Conservation (phyloP, 30 jellyfish, hydroid and myxozoan genomes). For the Mastigias papua region DNA sequence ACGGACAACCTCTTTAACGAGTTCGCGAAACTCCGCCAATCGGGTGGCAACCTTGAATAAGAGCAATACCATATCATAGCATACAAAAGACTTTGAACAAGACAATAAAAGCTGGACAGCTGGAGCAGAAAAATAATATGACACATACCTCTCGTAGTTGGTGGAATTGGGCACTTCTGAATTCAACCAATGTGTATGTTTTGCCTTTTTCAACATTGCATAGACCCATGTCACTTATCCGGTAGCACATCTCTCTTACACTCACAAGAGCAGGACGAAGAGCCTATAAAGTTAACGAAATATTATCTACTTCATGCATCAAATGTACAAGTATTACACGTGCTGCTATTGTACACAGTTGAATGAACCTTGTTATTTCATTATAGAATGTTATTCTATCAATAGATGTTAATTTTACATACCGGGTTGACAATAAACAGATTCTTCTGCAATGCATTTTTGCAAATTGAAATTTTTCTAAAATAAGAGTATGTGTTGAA, state of each 20-base stretch:
- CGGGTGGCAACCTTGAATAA: constrained; percentile 81
- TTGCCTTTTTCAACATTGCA: constrained; percentile 90
- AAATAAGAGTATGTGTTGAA: not conserved
- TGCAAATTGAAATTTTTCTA: constrained; percentile 78
- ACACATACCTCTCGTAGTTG: constrained; percentile 85
- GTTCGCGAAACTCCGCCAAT: constrained; percentile 89
- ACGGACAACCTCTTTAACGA: constrained; percentile 97
- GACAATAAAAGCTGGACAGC: too few species aligned
- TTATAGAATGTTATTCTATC: too few species aligned
- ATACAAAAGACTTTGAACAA: too few species aligned
- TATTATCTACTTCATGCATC: too few species aligned
- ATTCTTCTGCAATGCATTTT: constrained; percentile 71
- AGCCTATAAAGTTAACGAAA: constrained; percentile 48
- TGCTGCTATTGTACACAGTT: too few species aligned
- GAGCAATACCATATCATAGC: too few species aligned
- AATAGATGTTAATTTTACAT: constrained; percentile 35
- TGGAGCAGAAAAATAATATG: too few species aligned
- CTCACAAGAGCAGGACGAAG: constrained; percentile 98
- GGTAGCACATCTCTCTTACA: constrained; percentile 94
- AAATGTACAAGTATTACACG: too few species aligned
- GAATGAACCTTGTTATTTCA: too few species aligned
- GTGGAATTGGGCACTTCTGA: constrained; percentile 80
- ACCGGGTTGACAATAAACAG: constrained; percentile 92
- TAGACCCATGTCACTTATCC: constrained; percentile 98
- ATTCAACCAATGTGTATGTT: constrained; percentile 86